Base-by-base conservation (phyloP, 2,888 invertebrate genomes). In the Carcina quercana region DNA sequence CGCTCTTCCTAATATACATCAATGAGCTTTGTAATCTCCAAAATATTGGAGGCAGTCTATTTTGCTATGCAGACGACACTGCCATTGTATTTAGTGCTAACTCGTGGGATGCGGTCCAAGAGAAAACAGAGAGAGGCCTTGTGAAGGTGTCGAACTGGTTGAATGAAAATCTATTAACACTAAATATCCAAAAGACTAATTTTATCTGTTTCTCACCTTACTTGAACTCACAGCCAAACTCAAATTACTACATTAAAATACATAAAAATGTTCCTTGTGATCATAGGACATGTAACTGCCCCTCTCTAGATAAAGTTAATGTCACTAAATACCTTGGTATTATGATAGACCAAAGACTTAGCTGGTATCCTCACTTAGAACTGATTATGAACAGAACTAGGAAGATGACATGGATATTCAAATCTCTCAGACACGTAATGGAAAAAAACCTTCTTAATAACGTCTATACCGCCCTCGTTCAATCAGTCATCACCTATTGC, bases 51-150 rank as follows among this genome's bases (percentile, higher is more conserved):
- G 37, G 22, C 1, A 32, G 27, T 6, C 33, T 36, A n/a, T 22
- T 41, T 7, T 35, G 25, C 15, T 44, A 35, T 24, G 34, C 43
- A 3, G 41, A 41, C 26, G 38, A 41, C 8, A 36, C 36, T 2
- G 38, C 29, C 1, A 10, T 39, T 12, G 19, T 38, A 1, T 43
- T 37, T 14, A n/a, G 28, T 22, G 42, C 20, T 1, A 12, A 7
- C 1, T 30, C 35, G 1, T 43, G 40, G 40, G 4, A 30, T 7
- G 31, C 26, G 7, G 30, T 22, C 3, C 30, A 27, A 13, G 2
- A 7, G 7, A 22, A 12, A 7, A 32, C 39, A 1, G 28, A 44
- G 15, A 2, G 3, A 2, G 38, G 37, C 0, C 30, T 43, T 11
- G 6, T 12, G 3, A 7, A 7, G 5, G 27, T 47, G 3, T 8